Conservation (phyloP, 2,113 vertebrate genomes). For the Nestor notabilis region DNA sequence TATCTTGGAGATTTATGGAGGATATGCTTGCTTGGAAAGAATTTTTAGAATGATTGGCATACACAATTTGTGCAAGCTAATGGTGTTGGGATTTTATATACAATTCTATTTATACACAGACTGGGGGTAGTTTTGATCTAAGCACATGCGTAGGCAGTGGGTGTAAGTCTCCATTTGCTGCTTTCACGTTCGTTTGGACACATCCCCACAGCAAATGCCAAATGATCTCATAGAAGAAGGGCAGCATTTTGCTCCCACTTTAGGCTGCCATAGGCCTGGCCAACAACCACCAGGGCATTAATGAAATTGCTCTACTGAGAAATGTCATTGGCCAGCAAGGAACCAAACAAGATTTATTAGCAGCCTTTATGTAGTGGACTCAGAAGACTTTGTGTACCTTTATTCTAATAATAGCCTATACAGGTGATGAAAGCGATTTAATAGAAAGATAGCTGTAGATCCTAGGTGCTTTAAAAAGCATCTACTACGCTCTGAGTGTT, state of each 20-base stretch:
- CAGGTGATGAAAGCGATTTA: not conserved
- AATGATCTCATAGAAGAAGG: not conserved
- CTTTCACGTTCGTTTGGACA: not conserved
- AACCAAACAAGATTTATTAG: not conserved
- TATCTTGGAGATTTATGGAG: slow-evolving; percentile 51
- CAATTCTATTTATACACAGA: slow-evolving; percentile 37
- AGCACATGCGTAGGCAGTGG: not conserved
- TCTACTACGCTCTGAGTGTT: not conserved
- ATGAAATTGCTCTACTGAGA: not conserved
- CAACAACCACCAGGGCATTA: not conserved
- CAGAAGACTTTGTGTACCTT: not conserved
- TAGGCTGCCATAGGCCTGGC: not conserved
- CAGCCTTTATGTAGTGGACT: not conserved
- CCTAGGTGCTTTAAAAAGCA: not conserved
- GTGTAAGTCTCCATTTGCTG: not conserved
- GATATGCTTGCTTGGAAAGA: slow-evolving; percentile 64
- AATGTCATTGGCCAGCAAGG: not conserved
- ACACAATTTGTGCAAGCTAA: slow-evolving; percentile 33
- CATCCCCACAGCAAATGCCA: not conserved
- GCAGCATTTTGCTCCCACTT: not conserved
- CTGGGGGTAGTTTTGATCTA: not conserved
- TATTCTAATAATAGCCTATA: not conserved
- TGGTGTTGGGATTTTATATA: not conserved
- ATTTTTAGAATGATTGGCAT: slow-evolving; percentile 62
- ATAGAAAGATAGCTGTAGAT: not conserved